These are phyloP conservation scores for Watsonalla binaria DNA, from an alignment of 2,888 invertebrate species.

Conservation along the genomic window DNA sequence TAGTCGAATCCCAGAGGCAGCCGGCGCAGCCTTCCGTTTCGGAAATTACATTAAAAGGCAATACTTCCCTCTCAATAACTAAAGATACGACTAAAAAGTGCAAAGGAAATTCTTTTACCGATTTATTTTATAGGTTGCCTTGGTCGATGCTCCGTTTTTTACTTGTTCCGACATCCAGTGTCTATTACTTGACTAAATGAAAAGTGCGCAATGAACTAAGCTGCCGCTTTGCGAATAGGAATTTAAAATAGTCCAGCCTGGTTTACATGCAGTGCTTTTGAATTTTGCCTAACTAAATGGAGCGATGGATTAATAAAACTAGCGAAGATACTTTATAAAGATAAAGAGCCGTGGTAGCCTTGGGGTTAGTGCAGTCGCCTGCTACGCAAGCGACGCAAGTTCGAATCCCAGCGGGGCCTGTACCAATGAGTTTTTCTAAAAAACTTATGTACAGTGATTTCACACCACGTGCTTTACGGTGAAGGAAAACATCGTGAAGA, in stretches of 20 bases:
- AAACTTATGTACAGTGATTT: too few relatives aligned
- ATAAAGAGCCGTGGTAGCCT: too few relatives aligned
- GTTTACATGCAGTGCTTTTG: not conserved
- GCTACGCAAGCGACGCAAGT: too few relatives aligned
- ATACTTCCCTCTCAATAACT: constrained; percentile 63
- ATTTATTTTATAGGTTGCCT: constrained; percentile 3
- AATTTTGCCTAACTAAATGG: not conserved
- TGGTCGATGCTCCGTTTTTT: not conserved
- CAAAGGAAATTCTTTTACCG: constrained; percentile 35
- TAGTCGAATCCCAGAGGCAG: constrained; percentile 57
- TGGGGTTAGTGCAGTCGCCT: too few relatives aligned
- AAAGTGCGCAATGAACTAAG: not conserved
- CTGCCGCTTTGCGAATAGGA: not conserved
- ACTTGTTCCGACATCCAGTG: not conserved
- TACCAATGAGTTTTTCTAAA: too few relatives aligned
- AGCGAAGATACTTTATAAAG: too few relatives aligned
- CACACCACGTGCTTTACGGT: too few relatives aligned
- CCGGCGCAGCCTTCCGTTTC: constrained; percentile 56
- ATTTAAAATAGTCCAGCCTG: not conserved
- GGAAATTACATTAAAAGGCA: constrained; percentile 75
- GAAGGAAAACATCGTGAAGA: too few relatives aligned
- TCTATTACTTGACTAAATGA: constrained; percentile 1
- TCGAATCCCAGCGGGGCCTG: too few relatives aligned
- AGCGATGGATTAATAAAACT: too few relatives aligned
- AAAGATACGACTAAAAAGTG: constrained; percentile 47